A percentile compares a stretch with the other conserved stretches of the same genome.
These are phyloP conservation scores for Orgyia antiqua DNA, from an alignment of 2,888 invertebrate genomes.

Conservation along the genomic window DNA sequence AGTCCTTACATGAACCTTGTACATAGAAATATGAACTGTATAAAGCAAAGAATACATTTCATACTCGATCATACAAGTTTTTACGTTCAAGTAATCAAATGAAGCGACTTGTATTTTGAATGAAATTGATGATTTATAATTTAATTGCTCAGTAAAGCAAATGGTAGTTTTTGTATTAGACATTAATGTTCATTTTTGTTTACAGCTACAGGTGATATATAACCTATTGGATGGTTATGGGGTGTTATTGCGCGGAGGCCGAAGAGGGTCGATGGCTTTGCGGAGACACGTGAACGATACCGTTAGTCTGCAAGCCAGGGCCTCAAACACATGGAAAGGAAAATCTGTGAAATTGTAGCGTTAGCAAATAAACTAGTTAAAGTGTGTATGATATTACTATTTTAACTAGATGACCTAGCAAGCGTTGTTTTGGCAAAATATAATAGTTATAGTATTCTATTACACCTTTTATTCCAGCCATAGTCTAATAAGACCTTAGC, in stretches of 20 bases:
- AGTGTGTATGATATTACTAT: too few species aligned
- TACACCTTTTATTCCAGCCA: too few species aligned
- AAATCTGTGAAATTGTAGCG: constrained; percentile 57
- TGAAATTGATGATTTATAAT: constrained; percentile 13
- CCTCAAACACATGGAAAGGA: constrained; percentile 62
- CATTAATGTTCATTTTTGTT: constrained; percentile 9
- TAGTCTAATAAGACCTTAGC: too few species aligned
- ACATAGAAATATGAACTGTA: constrained; percentile 29
- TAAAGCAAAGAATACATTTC: constrained; percentile 21
- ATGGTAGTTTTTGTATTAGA: background rate
- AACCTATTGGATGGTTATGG: constrained; percentile 5
- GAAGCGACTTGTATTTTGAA: constrained; percentile 30
- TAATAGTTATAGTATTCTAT: too few species aligned
- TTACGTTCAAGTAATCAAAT: constrained; percentile 44
- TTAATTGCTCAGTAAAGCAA: background rate
- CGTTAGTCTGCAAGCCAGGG: constrained; percentile 65
- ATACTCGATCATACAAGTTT: constrained; percentile 29
- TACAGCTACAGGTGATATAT: constrained; percentile 4
- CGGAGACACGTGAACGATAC: constrained; percentile 71
- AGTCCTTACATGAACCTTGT: constrained; percentile 13
- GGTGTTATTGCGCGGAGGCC: constrained; percentile 67
- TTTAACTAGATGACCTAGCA: too few species aligned
- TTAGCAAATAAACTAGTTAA: constrained; percentile 35
- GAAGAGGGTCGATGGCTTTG: constrained; percentile 72
- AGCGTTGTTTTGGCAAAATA: background rate